These are phyloP conservation scores for Butastur rufipennis DNA, from an alignment of 2,113 vertebrate genomes.

Conservation along the genomic window DNA sequence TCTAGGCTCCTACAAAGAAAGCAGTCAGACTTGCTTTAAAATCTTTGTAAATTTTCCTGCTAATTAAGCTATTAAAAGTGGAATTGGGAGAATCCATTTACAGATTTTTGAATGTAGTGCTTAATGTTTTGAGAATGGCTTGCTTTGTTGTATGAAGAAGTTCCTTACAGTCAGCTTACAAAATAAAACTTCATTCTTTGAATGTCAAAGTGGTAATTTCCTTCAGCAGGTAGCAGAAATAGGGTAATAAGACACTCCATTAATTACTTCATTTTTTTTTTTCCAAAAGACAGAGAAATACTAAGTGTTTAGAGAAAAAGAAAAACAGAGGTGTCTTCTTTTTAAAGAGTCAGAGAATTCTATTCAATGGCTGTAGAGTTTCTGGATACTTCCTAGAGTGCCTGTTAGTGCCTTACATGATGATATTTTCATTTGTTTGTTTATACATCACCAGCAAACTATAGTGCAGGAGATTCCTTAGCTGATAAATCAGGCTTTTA, in stretches of 20 bases:
- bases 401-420: not conserved
- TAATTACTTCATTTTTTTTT: not conserved
- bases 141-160: not conserved
- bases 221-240: not conserved
- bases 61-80: not conserved
- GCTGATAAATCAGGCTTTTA: not conserved
- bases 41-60: not conserved
- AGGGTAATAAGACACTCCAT: not conserved
- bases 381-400: not conserved
- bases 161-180: not conserved
- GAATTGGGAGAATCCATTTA: not conserved
- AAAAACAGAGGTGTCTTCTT: not conserved
- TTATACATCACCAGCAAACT: not conserved
- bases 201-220: not conserved
- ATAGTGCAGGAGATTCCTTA: not conserved
- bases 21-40: not conserved
- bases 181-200: not conserved
- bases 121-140: not conserved
- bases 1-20: not conserved
- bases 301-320: not conserved
- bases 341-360: not conserved
- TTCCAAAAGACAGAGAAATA: not conserved
- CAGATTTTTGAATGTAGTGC: not conserved
- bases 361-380: not conserved
- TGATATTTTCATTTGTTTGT: not conserved